Percentiles rank a stretch among this genome's conserved stretches.
Conservation (phyloP, 2,797 vertebrate species). For the Rhynchonycteris naso region DNA sequence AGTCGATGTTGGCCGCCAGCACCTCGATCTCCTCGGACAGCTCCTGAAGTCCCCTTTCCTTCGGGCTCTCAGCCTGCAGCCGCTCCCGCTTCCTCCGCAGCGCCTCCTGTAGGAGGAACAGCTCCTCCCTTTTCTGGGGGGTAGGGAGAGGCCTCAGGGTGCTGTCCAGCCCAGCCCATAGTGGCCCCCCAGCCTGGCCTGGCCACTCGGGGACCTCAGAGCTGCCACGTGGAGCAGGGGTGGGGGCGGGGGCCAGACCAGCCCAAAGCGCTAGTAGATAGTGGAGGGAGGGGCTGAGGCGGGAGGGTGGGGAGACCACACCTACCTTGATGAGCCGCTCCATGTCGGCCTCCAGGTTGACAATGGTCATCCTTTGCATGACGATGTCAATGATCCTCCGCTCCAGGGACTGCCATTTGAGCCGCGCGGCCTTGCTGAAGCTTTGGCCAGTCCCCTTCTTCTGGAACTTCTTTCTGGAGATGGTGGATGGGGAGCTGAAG, state of each 20-base stretch:
- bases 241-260: no score
- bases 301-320: neutral
- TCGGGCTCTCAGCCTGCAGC: constrained; percentile 89
- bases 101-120: constrained; percentile 93
- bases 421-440: constrained; percentile 93
- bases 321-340: constrained; percentile 96
- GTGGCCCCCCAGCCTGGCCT: neutral
- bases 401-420: constrained; percentile 97
- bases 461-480: constrained; percentile 92
- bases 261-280: rapidly evolving
- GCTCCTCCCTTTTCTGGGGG: constrained; percentile 96
- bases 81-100: constrained; percentile 90
- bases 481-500: neutral
- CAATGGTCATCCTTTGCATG: constrained; percentile 97
- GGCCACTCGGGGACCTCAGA: neutral
- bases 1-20: constrained; percentile 97
- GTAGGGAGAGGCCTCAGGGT: neutral
- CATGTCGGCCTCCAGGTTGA: constrained; percentile 97
- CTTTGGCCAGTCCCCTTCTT: constrained; percentile 90
- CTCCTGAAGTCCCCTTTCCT: constrained; percentile 93
- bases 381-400: constrained; percentile 94
- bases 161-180: neutral
- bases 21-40: constrained; percentile 96
- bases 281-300: rapidly evolving
- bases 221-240: neutral